Base-by-base conservation (phyloP, 2,113 vertebrate species). In the Oryctolagus cuniculus region DNA sequence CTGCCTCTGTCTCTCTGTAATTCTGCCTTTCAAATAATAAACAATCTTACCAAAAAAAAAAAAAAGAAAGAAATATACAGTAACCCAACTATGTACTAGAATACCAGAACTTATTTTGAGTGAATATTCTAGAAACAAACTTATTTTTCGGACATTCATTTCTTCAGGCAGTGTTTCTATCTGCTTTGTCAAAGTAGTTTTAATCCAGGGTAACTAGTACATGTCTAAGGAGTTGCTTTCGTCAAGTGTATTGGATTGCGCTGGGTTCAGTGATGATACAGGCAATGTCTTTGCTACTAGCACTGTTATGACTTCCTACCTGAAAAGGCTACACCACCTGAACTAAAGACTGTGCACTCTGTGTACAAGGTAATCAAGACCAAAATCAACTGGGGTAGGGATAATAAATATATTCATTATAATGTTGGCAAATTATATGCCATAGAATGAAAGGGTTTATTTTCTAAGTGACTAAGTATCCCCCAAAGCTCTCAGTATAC, bases 81-180 rank as follows among this genome's bases (percentile, higher is more conserved):
- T 70, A 44, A 25, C 4, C 16, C 27, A 61, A 49, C 66, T 61
- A 49, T 81, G 69, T 5, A 81, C 69, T 6, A 58, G 34, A 58
- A 72, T 12, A 88, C 36, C 58, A 82, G 36, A 82, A 73, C 55
- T 44, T 90, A 49, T 58, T 78, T 78, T 64, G 72, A 87, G 92
- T 79, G 31, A 85, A 74, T 70, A 87, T 77, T 89, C 27, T 79
- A 72, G 83, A 77, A 55, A 64, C n/a, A 83, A 70, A 84, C 38
- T 77, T 63, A 89, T n/a, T 64, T 93, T 90, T 85, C 49, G 81
- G 38, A 77, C 61, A 64, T 74, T 69, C 55, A 83, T 88, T 80
- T 66, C 51, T 84, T 67, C 10, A 84, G 24, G 36, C 38, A 84
- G 16, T 34, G 24, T 79, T 87, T 95, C 44, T 44, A 84, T 74